Evolutionary conservation across 1,140 invertebrate species (phyloP), one percentile per base, ranked within the genome.

Genomic region (Bursaphelenchus mucronatus): DNA sequence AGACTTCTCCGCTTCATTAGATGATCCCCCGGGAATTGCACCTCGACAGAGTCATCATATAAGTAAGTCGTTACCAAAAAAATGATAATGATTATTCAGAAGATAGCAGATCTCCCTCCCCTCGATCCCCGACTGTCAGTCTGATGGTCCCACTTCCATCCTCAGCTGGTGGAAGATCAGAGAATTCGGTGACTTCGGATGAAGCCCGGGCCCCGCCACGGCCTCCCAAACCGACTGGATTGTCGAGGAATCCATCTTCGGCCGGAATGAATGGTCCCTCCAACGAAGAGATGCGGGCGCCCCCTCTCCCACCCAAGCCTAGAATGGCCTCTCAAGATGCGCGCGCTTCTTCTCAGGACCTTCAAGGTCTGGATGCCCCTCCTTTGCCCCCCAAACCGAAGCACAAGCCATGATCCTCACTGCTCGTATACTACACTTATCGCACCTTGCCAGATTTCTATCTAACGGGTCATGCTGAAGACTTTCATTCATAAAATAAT

Each of bases 61-160:
- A 17, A 5, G 19, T 17, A 50, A 3, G 19, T 30, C 15, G 5
- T 15, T 50, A 50, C 49, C 19, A 5, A 5, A 50, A 30, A 1
- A 17, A 50, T 17, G 15, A 17, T 50, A 50, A 30, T 50, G 15
- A 17, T 30, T 30, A 50, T 30, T 50, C 15, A 30, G 30, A 30
- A 30, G 61, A 58, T n/a, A 63, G 55, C 30, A 15, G 55, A n/a
- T 63, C 61, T 13, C 64, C 64, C 5, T 50, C 64, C 4, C 64
- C 64, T 17, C 30, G 59, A 13, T 68, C 64, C 9, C 64, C 64
- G 7, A 41, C 64, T 7, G 64, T 66, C 6, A 53, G 13, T 40
- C 44, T 66, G 8, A 30, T 64, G 11, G 64, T 66, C n/a, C 64
- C 64, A 54, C 44, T 66, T 15, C 64, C 64, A 52, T 43, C 19